Base-by-base conservation (phyloP, 2,888 invertebrate genomes). In the Cyclophora punctaria region DNA sequence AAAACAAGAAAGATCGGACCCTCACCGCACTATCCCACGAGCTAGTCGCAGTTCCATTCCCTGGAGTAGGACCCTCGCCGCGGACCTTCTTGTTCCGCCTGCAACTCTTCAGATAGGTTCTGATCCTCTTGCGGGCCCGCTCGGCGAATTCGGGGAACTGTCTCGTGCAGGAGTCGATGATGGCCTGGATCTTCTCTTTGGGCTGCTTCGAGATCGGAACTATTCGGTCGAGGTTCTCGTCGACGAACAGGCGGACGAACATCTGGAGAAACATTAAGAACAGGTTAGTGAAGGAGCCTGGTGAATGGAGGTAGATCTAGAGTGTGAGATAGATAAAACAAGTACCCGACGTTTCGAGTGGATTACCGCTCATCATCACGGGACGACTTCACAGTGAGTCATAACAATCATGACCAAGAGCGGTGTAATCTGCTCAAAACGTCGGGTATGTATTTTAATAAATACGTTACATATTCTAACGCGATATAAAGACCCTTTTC, bases 171-270 rank as follows among this genome's bases (percentile, higher is more conserved):
- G 98, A 98, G 80, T 98, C 98, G 59, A 98, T 96, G 76, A 98
- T 98, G 33, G 98, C 98, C 76, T 98, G 98, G 63, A 98, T 97
- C 89, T 98, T 98, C 80, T 98, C 98, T 78, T 98, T 98, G 5
- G 98, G 98, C 84, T 98, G 98, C 77, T 98, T 97, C 48, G 98
- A 98, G 72, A 98, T 98, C 52, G 98, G 98, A 52, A 98, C 97
- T 90, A 97, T 97, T 73, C 98, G 92, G 80, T 98, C 98, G 66
- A 98, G 90, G 78, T 98, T 98, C 86, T 98, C 98, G 78, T 98
- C 98, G 56, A 98, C 98, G 85, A 98, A 98, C 55, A 98, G 90
- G 44, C 98, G 93, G 56, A 98, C 98, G 83, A 98, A 98, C 98
- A 98, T 98, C 98, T 98, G 90, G 47, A 89, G 5, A 6, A 20